Conservation (phyloP, 2,888 invertebrate genomes). For the Amiota minor region DNA sequence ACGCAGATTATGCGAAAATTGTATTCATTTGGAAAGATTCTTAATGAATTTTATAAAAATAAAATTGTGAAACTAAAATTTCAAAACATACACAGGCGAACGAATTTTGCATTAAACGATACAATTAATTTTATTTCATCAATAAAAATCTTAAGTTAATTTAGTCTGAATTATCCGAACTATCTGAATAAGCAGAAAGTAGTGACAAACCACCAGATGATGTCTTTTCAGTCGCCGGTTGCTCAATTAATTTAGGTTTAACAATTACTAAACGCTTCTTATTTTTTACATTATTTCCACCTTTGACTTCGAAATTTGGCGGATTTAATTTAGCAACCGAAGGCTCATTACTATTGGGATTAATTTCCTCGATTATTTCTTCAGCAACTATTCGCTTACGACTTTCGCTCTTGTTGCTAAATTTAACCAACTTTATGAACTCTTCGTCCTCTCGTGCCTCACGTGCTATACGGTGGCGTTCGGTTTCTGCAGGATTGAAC, state of each 20-base stretch:
- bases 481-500: slow-evolving; percentile 80
- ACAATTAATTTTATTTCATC: too few relatives aligned
- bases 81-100: too few relatives aligned
- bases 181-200: slow-evolving; percentile 82
- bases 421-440: slow-evolving; percentile 79
- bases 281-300: slow-evolving; percentile 75
- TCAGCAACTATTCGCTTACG: slow-evolving; percentile 77
- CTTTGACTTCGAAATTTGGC: slow-evolving; percentile 22
- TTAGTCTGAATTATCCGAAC: too few relatives aligned
- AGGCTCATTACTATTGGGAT: slow-evolving; percentile 65
- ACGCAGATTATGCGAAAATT: too few relatives aligned
- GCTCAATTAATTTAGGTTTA: slow-evolving; percentile 38
- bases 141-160: too few relatives aligned
- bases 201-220: slow-evolving; percentile 77
- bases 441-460: slow-evolving; percentile 89
- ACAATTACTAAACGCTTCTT: slow-evolving; percentile 71
- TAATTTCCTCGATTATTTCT: slow-evolving; percentile 81
- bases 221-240: not conserved
- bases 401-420: slow-evolving; percentile 50
- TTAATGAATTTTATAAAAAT: too few relatives aligned
- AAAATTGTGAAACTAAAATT: too few relatives aligned
- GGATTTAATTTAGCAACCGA: not conserved
- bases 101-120: too few relatives aligned
- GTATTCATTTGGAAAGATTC: too few relatives aligned
- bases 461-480: slow-evolving; percentile 79